Percentiles rank a stretch among this genome's conserved stretches.
Evolutionary conservation across 2,113 vertebrate species (phyloP).

Genomic region (Eidolon helvum): DNA sequence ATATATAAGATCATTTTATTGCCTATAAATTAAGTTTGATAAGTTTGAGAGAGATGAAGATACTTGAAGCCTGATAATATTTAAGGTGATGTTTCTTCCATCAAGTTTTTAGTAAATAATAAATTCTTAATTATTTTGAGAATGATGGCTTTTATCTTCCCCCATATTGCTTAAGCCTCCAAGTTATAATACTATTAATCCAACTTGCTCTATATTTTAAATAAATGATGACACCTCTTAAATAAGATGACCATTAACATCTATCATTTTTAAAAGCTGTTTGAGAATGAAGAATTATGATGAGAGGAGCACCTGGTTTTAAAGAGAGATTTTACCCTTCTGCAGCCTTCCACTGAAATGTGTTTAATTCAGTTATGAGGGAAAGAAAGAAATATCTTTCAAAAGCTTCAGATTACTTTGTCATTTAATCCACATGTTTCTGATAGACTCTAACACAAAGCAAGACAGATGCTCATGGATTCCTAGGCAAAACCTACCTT

Average conservation of each 20-base stretch:
- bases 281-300: constrained; percentile 33
- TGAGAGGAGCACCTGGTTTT: neutral
- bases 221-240: constrained; percentile 28
- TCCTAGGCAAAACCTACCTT: neutral
- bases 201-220: neutral
- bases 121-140: neutral
- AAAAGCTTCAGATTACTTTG: neutral
- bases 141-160: neutral
- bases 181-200: neutral
- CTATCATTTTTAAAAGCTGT: constrained; percentile 34
- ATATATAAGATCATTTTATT: neutral
- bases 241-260: constrained; percentile 31
- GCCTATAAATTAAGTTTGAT: neutral
- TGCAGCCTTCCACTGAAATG: neutral
- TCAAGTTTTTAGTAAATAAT: neutral
- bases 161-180: neutral
- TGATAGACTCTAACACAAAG: neutral
- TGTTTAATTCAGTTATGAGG: neutral
- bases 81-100: neutral
- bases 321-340: neutral
- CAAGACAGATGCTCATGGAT: neutral
- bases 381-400: neutral
- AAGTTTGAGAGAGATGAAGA: neutral
- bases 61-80: neutral
- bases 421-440: neutral